phyloP scores from a whole-genome alignment of 2,888 invertebrate species.

The Sepiola atlantica region DNA sequence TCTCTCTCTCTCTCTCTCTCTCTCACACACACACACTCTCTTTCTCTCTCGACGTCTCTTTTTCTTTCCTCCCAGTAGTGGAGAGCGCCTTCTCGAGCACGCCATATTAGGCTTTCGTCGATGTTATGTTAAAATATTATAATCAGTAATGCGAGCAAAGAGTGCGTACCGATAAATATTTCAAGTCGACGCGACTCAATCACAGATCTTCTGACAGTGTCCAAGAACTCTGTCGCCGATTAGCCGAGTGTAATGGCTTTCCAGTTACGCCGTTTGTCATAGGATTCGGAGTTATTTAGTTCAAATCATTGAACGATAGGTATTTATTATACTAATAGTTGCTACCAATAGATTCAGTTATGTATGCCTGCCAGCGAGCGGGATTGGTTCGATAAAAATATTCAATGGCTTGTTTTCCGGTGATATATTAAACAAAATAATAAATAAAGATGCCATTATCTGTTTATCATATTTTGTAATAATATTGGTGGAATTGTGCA shows the following conservation, averaged over 20 bases:
- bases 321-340: too few relatives aligned
- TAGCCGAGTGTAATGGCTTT: background rate
- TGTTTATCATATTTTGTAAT: too few relatives aligned
- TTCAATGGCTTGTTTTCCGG: too few relatives aligned
- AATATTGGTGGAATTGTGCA: too few relatives aligned
- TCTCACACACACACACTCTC: too few relatives aligned
- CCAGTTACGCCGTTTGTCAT: background rate
- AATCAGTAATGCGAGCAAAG: constrained; percentile 1
- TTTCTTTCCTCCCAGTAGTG: background rate
- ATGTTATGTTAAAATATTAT: constrained; percentile 20
- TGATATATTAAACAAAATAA: too few relatives aligned
- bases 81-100: background rate
- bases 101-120: background rate
- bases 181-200: background rate
- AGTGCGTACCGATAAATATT: background rate
- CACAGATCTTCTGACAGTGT: background rate
- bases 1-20: too few relatives aligned
- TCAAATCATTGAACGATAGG: background rate
- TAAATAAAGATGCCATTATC: too few relatives aligned
- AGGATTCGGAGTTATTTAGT: background rate
- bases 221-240: background rate
- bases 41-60: background rate
- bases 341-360: too few relatives aligned
- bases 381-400: too few relatives aligned
- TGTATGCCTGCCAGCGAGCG: too few relatives aligned